Percentiles rank a stretch among this genome's conserved stretches.
phyloP scores from a whole-genome alignment of 2,113 vertebrate genomes.

The Telmatochromis sp. region DNA sequence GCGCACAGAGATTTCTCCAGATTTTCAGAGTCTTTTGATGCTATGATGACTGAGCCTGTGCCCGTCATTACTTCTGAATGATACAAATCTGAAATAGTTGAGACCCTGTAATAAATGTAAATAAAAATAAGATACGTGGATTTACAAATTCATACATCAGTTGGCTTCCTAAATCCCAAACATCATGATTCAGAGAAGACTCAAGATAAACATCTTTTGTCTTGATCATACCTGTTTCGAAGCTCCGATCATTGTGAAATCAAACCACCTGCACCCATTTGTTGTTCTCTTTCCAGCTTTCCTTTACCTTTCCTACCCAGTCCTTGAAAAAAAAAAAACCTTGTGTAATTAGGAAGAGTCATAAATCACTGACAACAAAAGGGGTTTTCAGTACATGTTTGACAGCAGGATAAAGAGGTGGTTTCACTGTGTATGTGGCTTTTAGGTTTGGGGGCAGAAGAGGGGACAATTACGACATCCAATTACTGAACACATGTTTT shows the following conservation, averaged over 20 bases:
- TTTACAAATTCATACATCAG: background rate
- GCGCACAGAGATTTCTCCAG: background rate
- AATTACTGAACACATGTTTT: background rate
- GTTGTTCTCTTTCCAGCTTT: background rate
- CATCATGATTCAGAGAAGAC: background rate
- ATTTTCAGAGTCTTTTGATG: background rate
- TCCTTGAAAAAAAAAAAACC: background rate
- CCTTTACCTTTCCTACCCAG: background rate
- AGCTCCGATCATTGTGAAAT: slow-evolving; percentile 14
- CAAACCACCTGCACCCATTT: background rate
- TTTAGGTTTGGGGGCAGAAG: background rate
- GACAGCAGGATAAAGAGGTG: background rate
- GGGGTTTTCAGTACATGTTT: background rate
- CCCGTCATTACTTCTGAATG: background rate
- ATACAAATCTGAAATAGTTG: background rate
- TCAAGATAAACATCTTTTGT: background rate
- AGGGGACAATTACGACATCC: background rate
- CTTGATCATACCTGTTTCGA: slow-evolving; percentile 37
- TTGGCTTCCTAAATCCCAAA: background rate
- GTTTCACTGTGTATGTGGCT: background rate
- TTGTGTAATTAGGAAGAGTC: slow-evolving; percentile 13
- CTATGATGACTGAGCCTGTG: background rate
- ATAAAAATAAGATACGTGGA: background rate
- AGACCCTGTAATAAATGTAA: background rate
- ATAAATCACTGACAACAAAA: slow-evolving; percentile 24